Evolutionary conservation across 2,113 vertebrate genomes (phyloP).

Genomic region (Rhinolophus sinicus): DNA sequence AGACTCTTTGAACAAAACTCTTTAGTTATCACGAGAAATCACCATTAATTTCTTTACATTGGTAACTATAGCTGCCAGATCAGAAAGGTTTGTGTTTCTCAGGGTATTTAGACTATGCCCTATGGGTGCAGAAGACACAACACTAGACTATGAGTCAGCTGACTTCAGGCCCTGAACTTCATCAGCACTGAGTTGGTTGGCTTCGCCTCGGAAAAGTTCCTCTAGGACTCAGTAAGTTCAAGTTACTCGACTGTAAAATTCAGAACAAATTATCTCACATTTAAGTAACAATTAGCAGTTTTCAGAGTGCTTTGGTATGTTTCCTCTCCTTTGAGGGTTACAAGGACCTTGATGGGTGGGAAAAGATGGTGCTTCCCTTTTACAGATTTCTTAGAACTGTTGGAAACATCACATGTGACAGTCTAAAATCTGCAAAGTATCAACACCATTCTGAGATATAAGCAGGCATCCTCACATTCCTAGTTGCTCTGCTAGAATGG

Average conservation of each 20-base stretch:
- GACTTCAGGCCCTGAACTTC: not conserved
- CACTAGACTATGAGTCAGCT: not conserved
- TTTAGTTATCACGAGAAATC: not conserved
- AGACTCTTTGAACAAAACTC: not conserved
- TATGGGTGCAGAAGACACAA: not conserved
- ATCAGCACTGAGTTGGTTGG: not conserved
- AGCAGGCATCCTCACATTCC: not conserved
- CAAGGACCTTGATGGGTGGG: not conserved
- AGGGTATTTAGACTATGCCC: not conserved
- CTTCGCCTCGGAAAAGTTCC: not conserved
- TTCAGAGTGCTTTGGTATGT: not conserved
- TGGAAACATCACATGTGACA: not conserved
- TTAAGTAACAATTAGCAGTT: not conserved
- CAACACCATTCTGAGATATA: not conserved
- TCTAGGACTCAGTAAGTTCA: not conserved
- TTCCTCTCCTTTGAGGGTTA: not conserved
- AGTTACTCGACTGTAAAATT: not conserved
- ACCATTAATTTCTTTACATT: not conserved
- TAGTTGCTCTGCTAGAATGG: not conserved
- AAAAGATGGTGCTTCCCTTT: not conserved
- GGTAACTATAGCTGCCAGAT: not conserved
- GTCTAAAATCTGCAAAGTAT: not conserved
- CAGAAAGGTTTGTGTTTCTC: not conserved
- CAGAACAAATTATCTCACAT: not conserved
- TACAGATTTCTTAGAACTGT: not conserved